Percentiles rank a stretch among this genome's conserved stretches.
Evolutionary conservation across 2,888 invertebrate genomes (phyloP).

Genomic region (Heteropelma amictum): DNA sequence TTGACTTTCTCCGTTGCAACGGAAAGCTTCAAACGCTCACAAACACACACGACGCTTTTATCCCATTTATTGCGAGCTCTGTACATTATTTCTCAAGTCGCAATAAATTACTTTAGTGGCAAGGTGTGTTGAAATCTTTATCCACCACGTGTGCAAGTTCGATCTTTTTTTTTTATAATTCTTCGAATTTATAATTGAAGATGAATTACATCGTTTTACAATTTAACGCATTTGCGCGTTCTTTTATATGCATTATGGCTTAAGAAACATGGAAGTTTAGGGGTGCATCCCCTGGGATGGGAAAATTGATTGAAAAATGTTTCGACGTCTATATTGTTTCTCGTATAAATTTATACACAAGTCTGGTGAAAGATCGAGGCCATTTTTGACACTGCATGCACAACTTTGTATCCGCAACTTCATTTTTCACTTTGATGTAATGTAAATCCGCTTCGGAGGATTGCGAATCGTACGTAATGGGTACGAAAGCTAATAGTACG

Average conservation of each 20-base stretch:
- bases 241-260: not conserved
- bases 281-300: too few relatives aligned
- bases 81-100: not conserved
- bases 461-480: too few relatives aligned
- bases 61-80: not conserved
- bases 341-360: too few relatives aligned
- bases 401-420: too few relatives aligned
- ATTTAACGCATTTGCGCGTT: not conserved
- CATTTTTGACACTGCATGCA: too few relatives aligned
- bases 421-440: too few relatives aligned
- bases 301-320: too few relatives aligned
- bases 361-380: too few relatives aligned
- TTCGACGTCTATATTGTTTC: too few relatives aligned
- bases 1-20: not conserved
- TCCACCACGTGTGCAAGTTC: not conserved
- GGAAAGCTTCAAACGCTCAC: not conserved
- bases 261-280: not conserved
- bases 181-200: not conserved
- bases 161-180: not conserved
- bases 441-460: too few relatives aligned
- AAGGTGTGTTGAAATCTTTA: not conserved
- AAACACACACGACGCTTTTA: too few relatives aligned
- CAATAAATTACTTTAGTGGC: not conserved
- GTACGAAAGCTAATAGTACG: constrained; percentile 42
- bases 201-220: not conserved